Evolutionary conservation across 1,140 invertebrate genomes (phyloP), one percentile per base, ranked within the genome.

Genomic region (Drosophila micromelanica): DNA sequence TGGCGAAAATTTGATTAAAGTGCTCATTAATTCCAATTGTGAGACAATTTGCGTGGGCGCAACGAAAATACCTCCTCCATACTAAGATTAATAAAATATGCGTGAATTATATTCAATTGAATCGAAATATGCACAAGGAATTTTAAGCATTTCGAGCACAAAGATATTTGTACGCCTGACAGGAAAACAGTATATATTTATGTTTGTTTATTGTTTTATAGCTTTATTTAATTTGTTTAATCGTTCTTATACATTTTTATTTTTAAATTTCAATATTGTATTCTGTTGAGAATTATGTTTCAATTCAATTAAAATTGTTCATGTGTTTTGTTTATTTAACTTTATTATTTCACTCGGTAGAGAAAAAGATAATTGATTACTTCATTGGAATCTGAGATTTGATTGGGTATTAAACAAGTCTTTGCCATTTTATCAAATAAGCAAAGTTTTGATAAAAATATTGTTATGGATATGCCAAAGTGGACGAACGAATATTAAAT

Each of bases 11-110:
- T 87, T 87, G 84, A 87, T 87, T 87, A 87, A 89, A 84, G 73
- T 59, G 60, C 73, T 87, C 84, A 87, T 87, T 87, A 89, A 87
- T 87, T 84, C 69, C 76, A 76, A 84, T 89, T 87, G 84, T 84
- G 42, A 67, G 72, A 70, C 64, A 76, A 67, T 79, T 82, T 79
- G 49, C 46, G 65, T 20, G 48, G 48, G 9, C 46, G 12, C 48
- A 46, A 30, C 17, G 27, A 35, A 59, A 52, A 51, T 52, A 27
- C 12, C n/a, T 20, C 5, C 43, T n/a, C 17, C 30, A 13, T 54
- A 65, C 37, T 12, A 32, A 23, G 13, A 57, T 4, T 23, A 56
- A 49, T 15, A 5, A 27, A 12, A 57, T 30, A 20, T 52, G 37
- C 42, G 9, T 49, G 13, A 27, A 42, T 32, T 45, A 5, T 30